Evolutionary conservation across 1,140 invertebrate species (phyloP).

Genomic region (Drosophila arizonae): DNA sequence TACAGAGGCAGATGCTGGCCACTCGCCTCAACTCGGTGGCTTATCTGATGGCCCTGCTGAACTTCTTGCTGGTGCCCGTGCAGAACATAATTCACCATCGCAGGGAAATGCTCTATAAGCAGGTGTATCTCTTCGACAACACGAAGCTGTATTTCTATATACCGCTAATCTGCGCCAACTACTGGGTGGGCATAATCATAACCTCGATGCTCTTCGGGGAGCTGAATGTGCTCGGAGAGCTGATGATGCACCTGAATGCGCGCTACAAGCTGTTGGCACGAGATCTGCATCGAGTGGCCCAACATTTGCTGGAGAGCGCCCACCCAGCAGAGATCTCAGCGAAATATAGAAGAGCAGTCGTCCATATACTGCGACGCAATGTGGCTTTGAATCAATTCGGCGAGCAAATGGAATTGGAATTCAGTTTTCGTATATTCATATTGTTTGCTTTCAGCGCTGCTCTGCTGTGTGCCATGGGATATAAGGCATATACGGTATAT

Average conservation of each 20-base stretch:
- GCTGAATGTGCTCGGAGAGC: slow-evolving; percentile 65
- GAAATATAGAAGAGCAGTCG: slow-evolving; percentile 40
- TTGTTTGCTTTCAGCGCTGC: slow-evolving; percentile 67
- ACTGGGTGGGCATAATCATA: slow-evolving; percentile 66
- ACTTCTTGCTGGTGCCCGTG: slow-evolving; percentile 56
- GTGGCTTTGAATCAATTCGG: slow-evolving; percentile 59
- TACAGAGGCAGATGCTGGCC: slow-evolving; percentile 53
- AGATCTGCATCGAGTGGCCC: slow-evolving; percentile 35
- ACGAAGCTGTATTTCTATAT: slow-evolving; percentile 45
- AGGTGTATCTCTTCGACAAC: slow-evolving; percentile 64
- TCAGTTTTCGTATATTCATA: slow-evolving; percentile 70
- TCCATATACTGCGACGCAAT: slow-evolving; percentile 54
- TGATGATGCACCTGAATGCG: slow-evolving; percentile 72
- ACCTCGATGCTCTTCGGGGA: slow-evolving; percentile 65
- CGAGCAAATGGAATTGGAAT: slow-evolving; percentile 58
- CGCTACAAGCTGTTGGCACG: slow-evolving; percentile 55
- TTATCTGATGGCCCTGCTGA: slow-evolving; percentile 58
- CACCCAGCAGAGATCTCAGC: slow-evolving; percentile 12
- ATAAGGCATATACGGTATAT: slow-evolving; percentile 68
- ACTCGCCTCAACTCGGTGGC: slow-evolving; percentile 55
- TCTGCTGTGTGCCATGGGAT: slow-evolving; percentile 63
- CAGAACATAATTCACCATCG: slow-evolving; percentile 54
- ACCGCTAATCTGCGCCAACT: slow-evolving; percentile 51
- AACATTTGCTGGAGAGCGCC: slow-evolving; percentile 1
- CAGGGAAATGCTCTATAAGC: slow-evolving; percentile 65